These are phyloP conservation scores for Squalus acanthias DNA, from an alignment of 2,797 vertebrate genomes.

Conservation along the genomic window DNA sequence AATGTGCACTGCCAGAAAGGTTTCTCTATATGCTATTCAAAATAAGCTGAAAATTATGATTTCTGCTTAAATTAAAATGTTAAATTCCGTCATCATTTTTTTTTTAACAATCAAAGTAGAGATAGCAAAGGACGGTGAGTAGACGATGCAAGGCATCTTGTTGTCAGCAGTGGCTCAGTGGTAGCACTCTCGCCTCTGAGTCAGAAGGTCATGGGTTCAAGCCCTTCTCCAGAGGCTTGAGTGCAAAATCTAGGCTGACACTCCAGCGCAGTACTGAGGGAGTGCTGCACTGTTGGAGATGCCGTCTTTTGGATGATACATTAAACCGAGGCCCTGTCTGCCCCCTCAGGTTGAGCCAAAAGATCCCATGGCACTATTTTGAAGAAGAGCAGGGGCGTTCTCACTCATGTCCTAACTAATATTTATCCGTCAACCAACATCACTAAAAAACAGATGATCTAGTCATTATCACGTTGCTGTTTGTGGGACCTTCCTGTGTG, in stretches of 20 bases:
- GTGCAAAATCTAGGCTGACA: background rate
- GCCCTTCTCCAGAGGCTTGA: background rate
- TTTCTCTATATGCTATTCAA: background rate
- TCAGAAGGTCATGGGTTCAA: background rate
- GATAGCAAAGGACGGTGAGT: background rate
- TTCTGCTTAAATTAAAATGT: background rate
- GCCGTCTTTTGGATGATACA: background rate
- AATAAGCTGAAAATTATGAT: background rate
- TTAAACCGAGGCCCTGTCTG: background rate
- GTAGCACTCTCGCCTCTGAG: background rate
- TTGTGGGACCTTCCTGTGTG: background rate
- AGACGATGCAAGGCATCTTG: background rate
- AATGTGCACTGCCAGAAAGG: slow-evolving; percentile 14
- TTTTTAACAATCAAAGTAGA: background rate
- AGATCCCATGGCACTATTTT: background rate
- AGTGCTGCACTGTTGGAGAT: background rate
- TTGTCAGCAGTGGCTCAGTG: background rate
- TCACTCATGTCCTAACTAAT: background rate
- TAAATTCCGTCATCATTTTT: background rate
- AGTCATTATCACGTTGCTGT: too few species aligned
- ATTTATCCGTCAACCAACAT: background rate
- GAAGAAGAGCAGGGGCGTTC: background rate
- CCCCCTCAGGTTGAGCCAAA: background rate
- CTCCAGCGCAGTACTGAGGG: background rate
- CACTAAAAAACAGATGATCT: too few species aligned